Percentiles rank a stretch among this genome's conserved stretches.
Conservation (phyloP, 2,113 vertebrate species). For the Psophia crepitans region DNA sequence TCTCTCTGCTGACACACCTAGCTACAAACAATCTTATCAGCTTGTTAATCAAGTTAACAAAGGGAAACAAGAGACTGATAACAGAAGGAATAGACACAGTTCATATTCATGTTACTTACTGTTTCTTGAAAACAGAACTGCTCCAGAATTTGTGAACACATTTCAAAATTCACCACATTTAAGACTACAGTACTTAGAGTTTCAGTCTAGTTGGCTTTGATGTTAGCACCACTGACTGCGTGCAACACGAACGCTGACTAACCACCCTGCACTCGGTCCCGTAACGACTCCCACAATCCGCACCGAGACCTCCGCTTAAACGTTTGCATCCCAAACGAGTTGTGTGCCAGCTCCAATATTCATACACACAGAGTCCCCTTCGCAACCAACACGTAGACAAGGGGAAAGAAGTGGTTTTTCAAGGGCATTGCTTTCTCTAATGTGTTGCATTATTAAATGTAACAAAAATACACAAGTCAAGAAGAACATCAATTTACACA, state of each 20-base stretch:
- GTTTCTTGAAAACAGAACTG: background rate
- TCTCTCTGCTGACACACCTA: background rate
- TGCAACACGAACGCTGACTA: accelerated
- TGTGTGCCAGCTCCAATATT: background rate
- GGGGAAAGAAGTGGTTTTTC: background rate
- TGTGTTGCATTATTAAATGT: background rate
- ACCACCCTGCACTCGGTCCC: background rate
- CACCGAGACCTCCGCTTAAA: background rate
- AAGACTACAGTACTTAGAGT: background rate
- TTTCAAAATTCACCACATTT: background rate
- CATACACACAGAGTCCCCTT: background rate
- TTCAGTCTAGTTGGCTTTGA: background rate
- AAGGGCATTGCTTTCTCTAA: background rate
- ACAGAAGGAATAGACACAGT: background rate
- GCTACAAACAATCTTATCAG: background rate
- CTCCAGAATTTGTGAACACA: background rate
- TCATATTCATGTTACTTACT: background rate
- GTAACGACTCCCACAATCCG: accelerated
- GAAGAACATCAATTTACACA: background rate
- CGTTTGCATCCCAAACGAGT: background rate
- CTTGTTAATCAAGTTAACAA: background rate
- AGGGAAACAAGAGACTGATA: background rate
- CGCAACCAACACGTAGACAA: background rate
- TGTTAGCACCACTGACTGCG: background rate
- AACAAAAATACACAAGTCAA: background rate